Conservation (phyloP, 2,888 invertebrate species). For the Sicus ferrugineus region DNA sequence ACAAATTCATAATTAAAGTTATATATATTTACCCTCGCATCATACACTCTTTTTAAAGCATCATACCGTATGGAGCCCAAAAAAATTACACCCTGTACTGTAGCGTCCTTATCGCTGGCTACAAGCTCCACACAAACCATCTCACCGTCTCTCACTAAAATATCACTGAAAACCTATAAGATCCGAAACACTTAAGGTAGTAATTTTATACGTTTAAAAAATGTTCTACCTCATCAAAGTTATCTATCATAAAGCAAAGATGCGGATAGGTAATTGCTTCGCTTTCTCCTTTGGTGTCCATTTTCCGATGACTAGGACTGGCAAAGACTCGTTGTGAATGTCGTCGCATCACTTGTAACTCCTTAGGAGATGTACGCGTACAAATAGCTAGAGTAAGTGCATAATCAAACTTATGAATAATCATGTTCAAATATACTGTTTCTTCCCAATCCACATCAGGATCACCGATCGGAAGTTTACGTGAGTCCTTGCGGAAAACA, state of each 20-base stretch:
- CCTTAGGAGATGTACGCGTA: slow-evolving; percentile 95
- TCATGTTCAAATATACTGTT: slow-evolving; percentile 96
- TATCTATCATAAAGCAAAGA: slow-evolving; percentile 99
- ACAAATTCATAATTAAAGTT: neutral
- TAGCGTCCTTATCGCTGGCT: slow-evolving; percentile 86
- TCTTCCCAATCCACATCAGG: slow-evolving; percentile 99
- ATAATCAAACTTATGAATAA: slow-evolving; percentile 98
- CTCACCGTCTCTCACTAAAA: slow-evolving; percentile 96
- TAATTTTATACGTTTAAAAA: neutral
- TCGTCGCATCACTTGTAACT: slow-evolving; percentile 92
- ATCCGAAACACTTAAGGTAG: neutral
- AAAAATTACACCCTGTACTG: slow-evolving; percentile 93
- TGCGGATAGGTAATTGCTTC: slow-evolving; percentile 99
- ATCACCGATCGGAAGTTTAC: slow-evolving; percentile 95
- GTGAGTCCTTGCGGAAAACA: slow-evolving; percentile 96
- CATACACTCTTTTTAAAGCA: slow-evolving; percentile 95
- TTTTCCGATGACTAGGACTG: slow-evolving; percentile 93
- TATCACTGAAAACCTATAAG: slow-evolving; percentile 93
- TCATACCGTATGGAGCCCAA: slow-evolving; percentile 98
- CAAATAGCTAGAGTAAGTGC: slow-evolving; percentile 97
- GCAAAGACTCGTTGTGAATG: slow-evolving; percentile 96
- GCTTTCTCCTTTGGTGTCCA: slow-evolving; percentile 97
- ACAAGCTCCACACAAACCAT: slow-evolving; percentile 99
- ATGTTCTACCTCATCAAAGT: slow-evolving; percentile 88
- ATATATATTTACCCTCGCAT: slow-evolving; percentile 76